Conservation (phyloP, 2,797 vertebrate genomes). For the Labroides dimidiatus region DNA sequence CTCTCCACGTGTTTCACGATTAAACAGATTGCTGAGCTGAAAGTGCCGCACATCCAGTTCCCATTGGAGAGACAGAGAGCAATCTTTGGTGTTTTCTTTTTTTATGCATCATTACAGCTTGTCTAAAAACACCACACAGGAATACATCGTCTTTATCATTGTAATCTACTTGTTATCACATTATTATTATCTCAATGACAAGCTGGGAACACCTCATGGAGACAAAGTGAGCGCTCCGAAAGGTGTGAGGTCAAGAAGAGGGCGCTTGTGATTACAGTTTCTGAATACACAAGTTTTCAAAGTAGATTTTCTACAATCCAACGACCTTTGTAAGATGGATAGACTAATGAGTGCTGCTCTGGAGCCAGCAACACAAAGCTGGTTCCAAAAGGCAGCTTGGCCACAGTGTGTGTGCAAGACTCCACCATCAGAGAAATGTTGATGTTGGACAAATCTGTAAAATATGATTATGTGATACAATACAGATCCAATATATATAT, state of each 20-base stretch:
- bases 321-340: background rate
- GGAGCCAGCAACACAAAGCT: background rate
- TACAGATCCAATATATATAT: background rate
- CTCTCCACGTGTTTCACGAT: conserved; percentile 23
- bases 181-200: conserved; percentile 7
- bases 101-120: conserved; percentile 32
- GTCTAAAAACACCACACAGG: conserved; percentile 24
- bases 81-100: conserved; percentile 38
- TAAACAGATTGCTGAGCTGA: conserved; percentile 28
- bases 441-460: background rate
- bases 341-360: background rate
- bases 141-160: conserved; percentile 16
- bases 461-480: background rate
- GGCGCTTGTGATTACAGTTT: background rate
- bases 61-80: conserved; percentile 8
- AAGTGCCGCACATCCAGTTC: conserved; percentile 23
- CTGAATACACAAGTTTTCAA: background rate
- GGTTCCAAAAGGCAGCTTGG: background rate
- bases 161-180: conserved; percentile 16
- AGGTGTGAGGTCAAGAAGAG: background rate
- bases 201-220: background rate
- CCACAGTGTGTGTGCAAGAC: background rate
- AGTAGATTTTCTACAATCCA: background rate
- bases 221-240: background rate
- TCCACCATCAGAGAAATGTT: background rate